Conservation (phyloP, 2,797 vertebrate species). For the Anguilla pacifica region DNA sequence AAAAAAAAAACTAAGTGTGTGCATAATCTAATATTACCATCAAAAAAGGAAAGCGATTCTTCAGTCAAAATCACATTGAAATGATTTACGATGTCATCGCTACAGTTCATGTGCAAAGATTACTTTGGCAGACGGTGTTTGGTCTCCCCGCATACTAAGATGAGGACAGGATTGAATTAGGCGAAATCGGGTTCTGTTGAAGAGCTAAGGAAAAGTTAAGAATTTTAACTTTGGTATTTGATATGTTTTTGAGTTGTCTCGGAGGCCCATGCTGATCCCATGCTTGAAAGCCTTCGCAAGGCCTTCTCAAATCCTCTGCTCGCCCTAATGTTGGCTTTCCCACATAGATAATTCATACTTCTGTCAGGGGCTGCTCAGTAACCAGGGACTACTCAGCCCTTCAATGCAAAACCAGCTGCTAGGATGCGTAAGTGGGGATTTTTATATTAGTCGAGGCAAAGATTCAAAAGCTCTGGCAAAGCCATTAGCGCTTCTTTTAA, state of each 20-base stretch:
- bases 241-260: conserved; percentile 36
- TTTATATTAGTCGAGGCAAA: conserved; percentile 53
- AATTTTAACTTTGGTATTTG: conserved; percentile 40
- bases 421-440: conserved; percentile 66
- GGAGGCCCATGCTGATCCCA: conserved; percentile 34
- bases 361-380: conserved; percentile 44
- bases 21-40: neutral
- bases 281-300: conserved; percentile 37
- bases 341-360: conserved; percentile 46
- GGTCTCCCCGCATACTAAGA: conserved; percentile 49
- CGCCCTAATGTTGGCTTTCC: conserved; percentile 34
- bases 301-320: conserved; percentile 28
- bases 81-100: conserved; percentile 64
- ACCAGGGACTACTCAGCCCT: conserved; percentile 52
- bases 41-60: neutral
- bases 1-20: neutral
- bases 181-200: conserved; percentile 29
- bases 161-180: conserved; percentile 42
- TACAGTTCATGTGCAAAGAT: conserved; percentile 63
- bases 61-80: conserved; percentile 61
- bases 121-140: conserved; percentile 61
- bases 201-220: conserved; percentile 33
- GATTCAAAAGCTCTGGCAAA: conserved; percentile 65
- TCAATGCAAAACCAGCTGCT: conserved; percentile 54
- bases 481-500: conserved; percentile 53